Evolutionary conservation across 1,140 invertebrate genomes (phyloP).

Genomic region (Apolygus lucorum): DNA sequence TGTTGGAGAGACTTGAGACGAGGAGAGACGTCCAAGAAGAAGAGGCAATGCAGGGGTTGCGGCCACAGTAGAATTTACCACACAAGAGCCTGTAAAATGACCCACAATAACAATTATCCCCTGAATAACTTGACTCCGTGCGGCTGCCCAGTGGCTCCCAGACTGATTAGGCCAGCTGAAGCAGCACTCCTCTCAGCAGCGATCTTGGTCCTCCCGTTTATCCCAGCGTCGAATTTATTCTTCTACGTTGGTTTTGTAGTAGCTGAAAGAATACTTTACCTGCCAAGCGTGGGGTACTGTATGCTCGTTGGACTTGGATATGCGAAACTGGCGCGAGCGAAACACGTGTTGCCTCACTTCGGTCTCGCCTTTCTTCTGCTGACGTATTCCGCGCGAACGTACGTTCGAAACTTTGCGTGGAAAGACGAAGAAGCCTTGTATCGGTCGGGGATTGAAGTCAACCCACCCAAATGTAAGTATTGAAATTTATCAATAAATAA

Average conservation of each 20-base stretch:
- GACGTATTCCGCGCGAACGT: conserved; percentile 64
- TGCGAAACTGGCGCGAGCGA: conserved; percentile 35
- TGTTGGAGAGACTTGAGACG: not conserved
- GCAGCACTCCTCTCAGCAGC: conserved; percentile 42
- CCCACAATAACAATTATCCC: conserved; percentile 40
- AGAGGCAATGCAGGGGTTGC: conserved; percentile 14
- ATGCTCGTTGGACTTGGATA: conserved; percentile 68
- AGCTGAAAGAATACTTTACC: conserved; percentile 88
- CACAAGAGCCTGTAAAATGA: conserved; percentile 36
- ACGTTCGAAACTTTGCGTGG: conserved; percentile 83
- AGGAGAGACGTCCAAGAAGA: conserved; percentile 1
- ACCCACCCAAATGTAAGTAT: conserved; percentile 88
- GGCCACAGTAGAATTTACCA: conserved; percentile 20
- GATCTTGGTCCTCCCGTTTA: conserved; percentile 78
- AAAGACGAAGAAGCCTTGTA: conserved; percentile 86
- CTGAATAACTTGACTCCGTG: conserved; percentile 27
- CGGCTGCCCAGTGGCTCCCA: conserved; percentile 3
- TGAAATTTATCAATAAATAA: no score
- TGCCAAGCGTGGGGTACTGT: conserved; percentile 92
- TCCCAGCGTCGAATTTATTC: conserved; percentile 87
- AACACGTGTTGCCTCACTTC: conserved; percentile 32
- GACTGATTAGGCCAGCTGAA: conserved; percentile 21
- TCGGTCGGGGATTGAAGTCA: conserved; percentile 78
- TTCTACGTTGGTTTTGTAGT: conserved; percentile 97
- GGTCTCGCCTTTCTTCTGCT: conserved; percentile 50